phyloP scores from a whole-genome alignment of 2,113 vertebrate genomes.

The Colius striatus region DNA sequence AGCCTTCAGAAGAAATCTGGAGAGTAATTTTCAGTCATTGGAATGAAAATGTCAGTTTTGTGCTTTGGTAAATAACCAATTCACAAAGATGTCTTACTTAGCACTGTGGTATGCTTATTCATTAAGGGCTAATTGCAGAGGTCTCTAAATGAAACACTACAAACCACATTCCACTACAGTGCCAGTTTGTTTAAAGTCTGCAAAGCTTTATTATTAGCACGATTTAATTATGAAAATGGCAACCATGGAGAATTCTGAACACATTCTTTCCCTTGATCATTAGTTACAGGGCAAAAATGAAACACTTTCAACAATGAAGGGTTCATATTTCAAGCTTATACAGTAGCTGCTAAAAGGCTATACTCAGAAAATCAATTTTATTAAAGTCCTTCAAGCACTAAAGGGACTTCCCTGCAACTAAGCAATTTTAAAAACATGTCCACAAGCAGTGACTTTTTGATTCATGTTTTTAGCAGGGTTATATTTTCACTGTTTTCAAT shows the following conservation, averaged over 20 bases:
- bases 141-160: conserved; percentile 85
- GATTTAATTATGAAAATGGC: conserved; percentile 99
- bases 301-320: conserved; percentile 97
- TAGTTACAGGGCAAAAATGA: conserved; percentile 94
- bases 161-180: conserved; percentile 80
- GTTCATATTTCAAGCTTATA: conserved; percentile 99
- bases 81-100: conserved; percentile 79
- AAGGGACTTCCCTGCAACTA: conserved; percentile 94
- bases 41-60: conserved; percentile 79
- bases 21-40: conserved; percentile 69
- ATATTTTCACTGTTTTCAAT: conserved; percentile 89
- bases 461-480: conserved; percentile 90
- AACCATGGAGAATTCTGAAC: conserved; percentile 93
- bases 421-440: conserved; percentile 97
- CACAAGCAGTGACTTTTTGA: conserved; percentile 84
- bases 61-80: conserved; percentile 76
- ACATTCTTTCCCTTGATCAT: conserved; percentile 92
- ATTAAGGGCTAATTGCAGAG: conserved; percentile 85
- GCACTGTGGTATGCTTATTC: conserved; percentile 80
- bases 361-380: conserved; percentile 99
- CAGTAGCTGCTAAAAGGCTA: conserved; percentile 95
- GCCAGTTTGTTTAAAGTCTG: conserved; percentile 93
- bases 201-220: conserved; percentile 96
- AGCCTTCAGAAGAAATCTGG: conserved; percentile 62
- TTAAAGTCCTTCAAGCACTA: conserved; percentile 96